phyloP scores from a whole-genome alignment of 2,888 invertebrate species.

The Thera obeliscata region DNA sequence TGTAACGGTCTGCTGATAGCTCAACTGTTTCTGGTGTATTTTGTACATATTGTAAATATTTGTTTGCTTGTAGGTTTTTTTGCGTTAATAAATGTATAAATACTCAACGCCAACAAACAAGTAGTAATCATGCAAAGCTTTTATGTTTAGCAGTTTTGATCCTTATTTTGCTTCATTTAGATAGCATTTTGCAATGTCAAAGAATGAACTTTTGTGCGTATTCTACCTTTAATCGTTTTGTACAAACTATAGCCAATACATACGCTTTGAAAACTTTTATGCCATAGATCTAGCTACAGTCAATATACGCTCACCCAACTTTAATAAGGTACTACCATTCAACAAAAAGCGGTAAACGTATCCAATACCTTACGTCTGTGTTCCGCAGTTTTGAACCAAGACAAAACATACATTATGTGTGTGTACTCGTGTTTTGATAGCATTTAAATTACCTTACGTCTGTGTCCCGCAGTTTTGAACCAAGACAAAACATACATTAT shows the following conservation, averaged over 20 bases:
- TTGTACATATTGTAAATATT: too few species aligned
- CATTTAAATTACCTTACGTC: conserved; percentile 54
- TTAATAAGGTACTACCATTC: conserved; percentile 9
- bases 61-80: too few species aligned
- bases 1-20: too few species aligned
- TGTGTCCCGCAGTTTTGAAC: conserved; percentile 55
- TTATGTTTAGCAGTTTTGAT: conserved; percentile 45
- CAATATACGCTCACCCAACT: conserved; percentile 27
- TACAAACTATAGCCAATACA: conserved; percentile 55
- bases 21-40: too few species aligned
- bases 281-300: neutral
- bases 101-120: too few species aligned
- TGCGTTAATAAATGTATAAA: too few species aligned
- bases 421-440: too few species aligned
- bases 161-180: conserved; percentile 42
- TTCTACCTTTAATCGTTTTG: conserved; percentile 65
- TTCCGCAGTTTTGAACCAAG: conserved; percentile 55
- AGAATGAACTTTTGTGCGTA: conserved; percentile 80
- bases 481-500: too few species aligned
- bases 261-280: conserved; percentile 3
- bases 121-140: neutral
- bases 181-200: conserved; percentile 70
- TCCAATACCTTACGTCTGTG: conserved; percentile 62
- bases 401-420: too few species aligned
- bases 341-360: conserved; percentile 12